Conservation (phyloP, 2,113 vertebrate species). For the Noctilio leporinus region DNA sequence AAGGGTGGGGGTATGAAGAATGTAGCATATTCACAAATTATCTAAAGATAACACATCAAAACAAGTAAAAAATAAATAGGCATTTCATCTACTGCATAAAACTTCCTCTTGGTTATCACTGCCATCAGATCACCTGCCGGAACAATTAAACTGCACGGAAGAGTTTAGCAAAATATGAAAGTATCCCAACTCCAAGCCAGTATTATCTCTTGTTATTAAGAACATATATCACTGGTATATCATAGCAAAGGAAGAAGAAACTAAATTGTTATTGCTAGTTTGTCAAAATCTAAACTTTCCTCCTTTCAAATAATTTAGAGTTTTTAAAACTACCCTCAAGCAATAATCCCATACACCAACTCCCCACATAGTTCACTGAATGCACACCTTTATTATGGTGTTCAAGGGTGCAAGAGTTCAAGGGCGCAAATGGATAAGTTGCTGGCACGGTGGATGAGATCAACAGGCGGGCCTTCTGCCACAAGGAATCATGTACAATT, state of each 20-base stretch:
- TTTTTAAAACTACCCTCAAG: not conserved
- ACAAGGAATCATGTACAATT: not conserved
- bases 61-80: not conserved
- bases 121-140: not conserved
- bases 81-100: not conserved
- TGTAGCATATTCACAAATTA: not conserved
- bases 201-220: not conserved
- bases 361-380: not conserved
- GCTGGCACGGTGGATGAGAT: not conserved
- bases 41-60: not conserved
- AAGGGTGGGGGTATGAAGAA: not conserved
- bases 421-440: not conserved
- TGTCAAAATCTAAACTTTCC: not conserved
- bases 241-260: not conserved
- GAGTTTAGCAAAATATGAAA: not conserved
- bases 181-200: not conserved
- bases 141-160: not conserved
- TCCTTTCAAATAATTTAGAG: not conserved
- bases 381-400: not conserved
- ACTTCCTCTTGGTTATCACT: not conserved
- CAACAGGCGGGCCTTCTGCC: not conserved
- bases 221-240: not conserved
- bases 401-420: not conserved
- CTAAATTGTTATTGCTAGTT: not conserved
- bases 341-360: not conserved